Evolutionary conservation across 2,888 invertebrate species (phyloP).

Genomic region (Zaprionus obscuricornis): DNA sequence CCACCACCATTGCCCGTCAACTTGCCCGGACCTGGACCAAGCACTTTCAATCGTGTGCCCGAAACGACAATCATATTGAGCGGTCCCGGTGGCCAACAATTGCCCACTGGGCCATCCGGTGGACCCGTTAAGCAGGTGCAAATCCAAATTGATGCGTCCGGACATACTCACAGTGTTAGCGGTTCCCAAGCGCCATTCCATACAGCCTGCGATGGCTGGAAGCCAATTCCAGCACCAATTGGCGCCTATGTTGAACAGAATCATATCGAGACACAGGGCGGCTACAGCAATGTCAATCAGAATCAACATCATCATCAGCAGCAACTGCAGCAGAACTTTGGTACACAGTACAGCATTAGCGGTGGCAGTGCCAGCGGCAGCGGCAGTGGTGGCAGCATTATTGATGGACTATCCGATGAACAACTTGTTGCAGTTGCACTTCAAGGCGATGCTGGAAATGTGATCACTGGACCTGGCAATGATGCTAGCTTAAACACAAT

Average conservation of each 20-base stretch:
- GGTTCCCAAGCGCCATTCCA: constrained; percentile 81
- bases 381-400: constrained; percentile 49
- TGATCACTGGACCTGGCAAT: constrained; percentile 51
- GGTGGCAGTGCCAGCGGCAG: not conserved
- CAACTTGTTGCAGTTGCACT: constrained; percentile 82
- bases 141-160: constrained; percentile 79
- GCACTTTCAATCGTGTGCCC: constrained; percentile 58
- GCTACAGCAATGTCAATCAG: constrained; percentile 76
- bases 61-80: constrained; percentile 74
- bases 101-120: constrained; percentile 83
- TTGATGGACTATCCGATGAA: constrained; percentile 79
- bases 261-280: constrained; percentile 79
- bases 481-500: constrained; percentile 69
- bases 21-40: constrained; percentile 68
- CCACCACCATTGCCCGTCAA: constrained; percentile 80
- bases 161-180: constrained; percentile 75
- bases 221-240: constrained; percentile 90
- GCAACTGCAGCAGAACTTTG: constrained; percentile 2
- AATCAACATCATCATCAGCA: constrained; percentile 1
- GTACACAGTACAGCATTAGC: constrained; percentile 49
- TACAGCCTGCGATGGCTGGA: constrained; percentile 91
- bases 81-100: constrained; percentile 69
- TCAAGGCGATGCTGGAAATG: constrained; percentile 59
- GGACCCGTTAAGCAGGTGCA: constrained; percentile 86
- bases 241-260: constrained; percentile 79